These are phyloP conservation scores for Zeuzera pyrina DNA, from an alignment of 2,888 invertebrate genomes.

Conservation along the genomic window DNA sequence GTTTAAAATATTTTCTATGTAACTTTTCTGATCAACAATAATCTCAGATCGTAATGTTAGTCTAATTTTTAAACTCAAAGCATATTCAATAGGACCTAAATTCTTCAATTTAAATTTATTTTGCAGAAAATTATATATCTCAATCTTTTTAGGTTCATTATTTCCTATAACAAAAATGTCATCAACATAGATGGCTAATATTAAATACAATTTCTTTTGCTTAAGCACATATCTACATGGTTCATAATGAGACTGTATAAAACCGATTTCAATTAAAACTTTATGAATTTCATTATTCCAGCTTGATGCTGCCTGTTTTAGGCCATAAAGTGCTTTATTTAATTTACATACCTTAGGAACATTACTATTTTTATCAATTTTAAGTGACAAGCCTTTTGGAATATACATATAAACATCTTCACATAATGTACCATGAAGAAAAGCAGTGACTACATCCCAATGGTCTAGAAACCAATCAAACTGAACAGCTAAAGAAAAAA, in stretches of 20 bases:
- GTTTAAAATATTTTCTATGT: neutral
- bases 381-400: neutral
- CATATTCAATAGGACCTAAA: constrained; percentile 2
- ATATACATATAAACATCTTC: constrained; percentile 4
- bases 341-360: constrained; percentile 7
- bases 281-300: constrained; percentile 4
- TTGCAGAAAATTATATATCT: constrained; percentile 1
- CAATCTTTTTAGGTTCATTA: constrained; percentile 1
- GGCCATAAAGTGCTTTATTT: constrained; percentile 3
- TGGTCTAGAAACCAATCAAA: constrained; percentile 5
- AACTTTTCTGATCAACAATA: constrained; percentile 1
- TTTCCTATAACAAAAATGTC: constrained; percentile 3
- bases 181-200: constrained; percentile 1
- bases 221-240: constrained; percentile 2
- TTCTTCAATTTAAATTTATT: constrained; percentile 4
- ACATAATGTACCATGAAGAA: neutral
- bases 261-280: constrained; percentile 3
- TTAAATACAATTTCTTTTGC: constrained; percentile 2
- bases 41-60: neutral
- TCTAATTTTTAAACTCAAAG: constrained; percentile 2
- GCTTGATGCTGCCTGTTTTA: constrained; percentile 5
- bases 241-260: constrained; percentile 4
- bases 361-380: constrained; percentile 4
- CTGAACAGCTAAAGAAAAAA: constrained; percentile 4
- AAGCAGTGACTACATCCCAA: constrained; percentile 1